phyloP scores from a whole-genome alignment of 2,797 vertebrate species.

The Takifugu rubripes region DNA sequence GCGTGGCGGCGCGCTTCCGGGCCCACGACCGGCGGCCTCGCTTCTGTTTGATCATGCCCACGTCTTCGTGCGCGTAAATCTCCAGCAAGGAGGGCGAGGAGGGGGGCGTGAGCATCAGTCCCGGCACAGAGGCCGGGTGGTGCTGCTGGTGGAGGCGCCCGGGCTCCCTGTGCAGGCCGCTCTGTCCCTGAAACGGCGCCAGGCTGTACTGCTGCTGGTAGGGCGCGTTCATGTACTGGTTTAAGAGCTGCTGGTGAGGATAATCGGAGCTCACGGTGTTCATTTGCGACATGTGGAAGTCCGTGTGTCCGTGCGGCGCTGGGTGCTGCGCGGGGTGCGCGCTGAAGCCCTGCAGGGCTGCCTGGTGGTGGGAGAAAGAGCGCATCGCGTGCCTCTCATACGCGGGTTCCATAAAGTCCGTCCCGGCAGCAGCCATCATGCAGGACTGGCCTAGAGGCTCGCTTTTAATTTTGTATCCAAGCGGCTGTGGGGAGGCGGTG shows the following conservation, averaged over 20 bases:
- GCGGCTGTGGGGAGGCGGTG: conserved; percentile 48
- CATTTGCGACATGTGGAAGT: conserved; percentile 60
- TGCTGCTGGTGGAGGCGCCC: conserved; percentile 72
- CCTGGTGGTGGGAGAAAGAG: conserved; percentile 62
- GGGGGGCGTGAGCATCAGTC: conserved; percentile 85
- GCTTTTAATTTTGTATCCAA: conserved; percentile 83
- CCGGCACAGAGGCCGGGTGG: conserved; percentile 72
- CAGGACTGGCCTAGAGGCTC: conserved; percentile 80
- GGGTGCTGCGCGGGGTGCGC: conserved; percentile 51
- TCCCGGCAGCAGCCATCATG: conserved; percentile 70
- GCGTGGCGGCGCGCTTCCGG: conserved; percentile 87
- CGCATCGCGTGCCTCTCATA: conserved; percentile 71
- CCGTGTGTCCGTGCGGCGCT: conserved; percentile 43
- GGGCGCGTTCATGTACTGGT: conserved; percentile 64
- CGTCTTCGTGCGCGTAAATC: conserved; percentile 79
- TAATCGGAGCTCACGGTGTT: conserved; percentile 39
- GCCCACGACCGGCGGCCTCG: conserved; percentile 87
- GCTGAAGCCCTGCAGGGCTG: conserved; percentile 36
- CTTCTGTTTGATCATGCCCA: conserved; percentile 75
- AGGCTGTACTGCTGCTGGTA: conserved; percentile 63
- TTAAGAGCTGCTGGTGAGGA: conserved; percentile 23
- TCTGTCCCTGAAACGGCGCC: conserved; percentile 81
- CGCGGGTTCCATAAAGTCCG: conserved; percentile 70
- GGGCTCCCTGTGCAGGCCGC: conserved; percentile 76
- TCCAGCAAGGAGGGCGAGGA: conserved; percentile 86